Evolutionary conservation across 2,888 invertebrate species (phyloP).

Genomic region (Xestia sexstrigata): DNA sequence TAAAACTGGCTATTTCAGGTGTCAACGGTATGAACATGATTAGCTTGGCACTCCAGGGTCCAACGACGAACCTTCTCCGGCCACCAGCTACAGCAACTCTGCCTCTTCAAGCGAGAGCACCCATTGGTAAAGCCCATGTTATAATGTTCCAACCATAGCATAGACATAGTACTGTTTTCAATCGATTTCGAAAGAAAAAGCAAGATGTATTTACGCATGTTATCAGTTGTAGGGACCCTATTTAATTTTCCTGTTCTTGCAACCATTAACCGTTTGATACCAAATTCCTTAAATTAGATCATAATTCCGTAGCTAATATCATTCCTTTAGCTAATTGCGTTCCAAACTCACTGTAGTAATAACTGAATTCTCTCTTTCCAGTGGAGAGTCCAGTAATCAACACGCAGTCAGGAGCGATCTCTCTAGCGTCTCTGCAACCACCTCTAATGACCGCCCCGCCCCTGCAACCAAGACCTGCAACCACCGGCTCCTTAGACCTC

Average conservation of each 20-base stretch:
- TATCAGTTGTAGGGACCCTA: neutral
- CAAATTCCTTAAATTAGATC: constrained; percentile 3
- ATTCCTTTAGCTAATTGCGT: neutral
- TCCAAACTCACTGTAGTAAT: constrained; percentile 59
- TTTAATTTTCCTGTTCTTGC: neutral
- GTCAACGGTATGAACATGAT: constrained; percentile 94
- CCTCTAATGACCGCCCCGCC: constrained; percentile 90
- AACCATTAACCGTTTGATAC: constrained; percentile 9
- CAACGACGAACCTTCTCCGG: constrained; percentile 85
- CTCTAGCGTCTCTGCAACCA: constrained; percentile 89
- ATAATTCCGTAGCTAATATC: constrained; percentile 8
- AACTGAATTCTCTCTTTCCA: constrained; percentile 79
- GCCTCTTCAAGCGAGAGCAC: constrained; percentile 87
- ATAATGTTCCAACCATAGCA: constrained; percentile 68
- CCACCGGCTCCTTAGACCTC: constrained; percentile 92
- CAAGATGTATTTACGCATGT: neutral
- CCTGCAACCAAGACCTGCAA: constrained; percentile 93
- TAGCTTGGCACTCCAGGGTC: constrained; percentile 86
- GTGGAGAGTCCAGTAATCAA: constrained; percentile 90
- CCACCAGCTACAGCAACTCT: constrained; percentile 78
- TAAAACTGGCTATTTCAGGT: constrained; percentile 85
- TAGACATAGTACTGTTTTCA: constrained; percentile 8
- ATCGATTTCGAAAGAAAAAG: constrained; percentile 35
- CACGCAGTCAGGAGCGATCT: constrained; percentile 86
- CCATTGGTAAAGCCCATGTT: constrained; percentile 83